Base-by-base conservation (phyloP, 2,797 vertebrate genomes). In the Discoglossus pictus region DNA sequence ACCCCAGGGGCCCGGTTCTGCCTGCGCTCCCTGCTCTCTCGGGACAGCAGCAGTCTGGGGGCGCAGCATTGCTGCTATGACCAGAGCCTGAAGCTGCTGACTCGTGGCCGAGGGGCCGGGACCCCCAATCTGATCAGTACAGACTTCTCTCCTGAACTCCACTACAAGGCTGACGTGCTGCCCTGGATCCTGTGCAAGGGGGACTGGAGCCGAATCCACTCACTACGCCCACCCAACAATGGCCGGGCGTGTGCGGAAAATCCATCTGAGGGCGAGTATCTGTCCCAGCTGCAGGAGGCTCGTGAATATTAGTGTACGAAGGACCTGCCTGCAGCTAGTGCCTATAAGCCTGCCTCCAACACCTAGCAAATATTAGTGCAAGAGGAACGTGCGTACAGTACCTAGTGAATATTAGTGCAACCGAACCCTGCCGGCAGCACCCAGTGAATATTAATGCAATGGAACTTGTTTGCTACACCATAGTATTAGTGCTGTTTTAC, bases 101-200 rank as follows among this genome's bases (percentile, higher is more conserved):
- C 94, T 0, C 88, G 92, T 0, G 96, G 97, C 21, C 96, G 94
- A 77, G 96, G 94, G 0, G 94, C 94, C 0, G 94, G 94, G 0
- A 85, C 90, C 0, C 96, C 95, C 2, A 91, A 94, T 82, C 93
- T 99, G 46, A 92, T 98, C 83, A 98, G 94, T 88, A 93, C 90
- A 0, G 92, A 97, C 82, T 93, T 98, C 81, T 99, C 93, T 0
- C 94, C 94, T 0, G 94, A 96, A 86, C 91, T 99, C 75, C 96
- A 98, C 85, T 96, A 95, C 72, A 96, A 94, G 73, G 92, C 97
- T 76, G 96, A 98, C 82, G 93, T 87, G 65, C 78, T 95, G 75
- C 96, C 94, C 12, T 98, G 95, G 95, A 94, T 98, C 82, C 88
- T 96, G 72, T 98, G 96, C 82, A 98, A 98, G 76, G 96, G 94